phyloP scores from a whole-genome alignment of 2,113 vertebrate genomes.

The Bubo blakistoni region DNA sequence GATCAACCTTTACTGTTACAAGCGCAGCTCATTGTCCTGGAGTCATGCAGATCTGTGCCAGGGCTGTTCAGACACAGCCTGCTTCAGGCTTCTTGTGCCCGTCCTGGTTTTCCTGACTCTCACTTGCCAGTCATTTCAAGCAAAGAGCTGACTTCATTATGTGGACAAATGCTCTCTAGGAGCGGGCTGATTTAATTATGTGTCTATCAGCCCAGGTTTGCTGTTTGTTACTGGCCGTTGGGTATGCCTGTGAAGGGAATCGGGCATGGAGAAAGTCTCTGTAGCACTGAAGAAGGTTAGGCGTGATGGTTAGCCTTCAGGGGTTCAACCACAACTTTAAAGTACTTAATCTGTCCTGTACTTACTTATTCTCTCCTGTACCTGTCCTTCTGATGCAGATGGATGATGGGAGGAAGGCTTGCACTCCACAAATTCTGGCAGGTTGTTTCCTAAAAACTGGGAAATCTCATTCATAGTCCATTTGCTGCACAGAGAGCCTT shows the following conservation, averaged over 20 bases:
- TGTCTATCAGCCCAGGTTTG: not conserved
- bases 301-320: not conserved
- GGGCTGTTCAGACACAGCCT: not conserved
- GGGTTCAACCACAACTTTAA: not conserved
- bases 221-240: not conserved
- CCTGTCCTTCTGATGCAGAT: not conserved
- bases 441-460: not conserved
- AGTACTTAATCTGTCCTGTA: not conserved
- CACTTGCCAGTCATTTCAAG: not conserved
- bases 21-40: not conserved
- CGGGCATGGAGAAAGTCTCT: not conserved
- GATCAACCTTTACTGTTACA: not conserved
- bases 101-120: not conserved
- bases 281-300: not conserved
- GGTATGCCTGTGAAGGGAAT: not conserved
- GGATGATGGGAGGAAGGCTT: not conserved
- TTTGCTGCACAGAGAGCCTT: not conserved
- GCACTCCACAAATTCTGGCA: not conserved
- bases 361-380: not conserved
- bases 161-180: not conserved
- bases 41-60: not conserved
- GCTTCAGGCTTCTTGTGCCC: not conserved
- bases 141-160: not conserved
- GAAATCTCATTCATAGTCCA: not conserved
- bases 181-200: fast-evolving